These are phyloP conservation scores for Temnothorax longispinosus DNA, from an alignment of 1,140 invertebrate species.

Conservation along the genomic window DNA sequence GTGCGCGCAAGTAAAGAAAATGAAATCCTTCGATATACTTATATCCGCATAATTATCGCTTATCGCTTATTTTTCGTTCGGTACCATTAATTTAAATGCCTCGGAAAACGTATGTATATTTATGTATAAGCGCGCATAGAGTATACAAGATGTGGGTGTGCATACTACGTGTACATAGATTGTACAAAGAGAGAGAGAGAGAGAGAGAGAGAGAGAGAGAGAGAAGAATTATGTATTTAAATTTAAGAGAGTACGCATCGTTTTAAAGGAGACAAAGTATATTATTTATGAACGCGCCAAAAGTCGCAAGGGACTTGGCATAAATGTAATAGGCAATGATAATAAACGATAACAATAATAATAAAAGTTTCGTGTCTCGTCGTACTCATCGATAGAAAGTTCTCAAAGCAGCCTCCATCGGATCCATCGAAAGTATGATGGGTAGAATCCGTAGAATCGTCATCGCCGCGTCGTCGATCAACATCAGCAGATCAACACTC, in stretches of 20 bases:
- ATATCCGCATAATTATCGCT: not conserved
- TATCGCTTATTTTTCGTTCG: slow-evolving; percentile 29
- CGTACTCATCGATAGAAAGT: not conserved
- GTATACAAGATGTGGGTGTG: slow-evolving; percentile 5
- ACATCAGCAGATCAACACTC: not conserved
- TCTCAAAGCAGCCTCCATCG: not conserved
- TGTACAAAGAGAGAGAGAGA: slow-evolving; percentile 78
- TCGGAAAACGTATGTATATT: slow-evolving; percentile 24
- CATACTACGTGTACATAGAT: slow-evolving; percentile 74
- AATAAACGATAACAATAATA: slow-evolving; percentile 58
- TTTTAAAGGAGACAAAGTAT: slow-evolving; percentile 70
- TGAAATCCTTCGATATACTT: not conserved
- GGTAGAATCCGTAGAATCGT: not conserved
- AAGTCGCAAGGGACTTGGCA: slow-evolving; percentile 64
- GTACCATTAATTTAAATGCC: slow-evolving; percentile 42
- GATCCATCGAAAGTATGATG: not conserved
- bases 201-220: slow-evolving; percentile 31
- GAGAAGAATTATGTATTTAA: slow-evolving; percentile 71
- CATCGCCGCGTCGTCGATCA: not conserved
- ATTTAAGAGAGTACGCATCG: slow-evolving; percentile 77
- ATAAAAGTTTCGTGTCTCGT: not conserved
- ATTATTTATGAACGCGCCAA: slow-evolving; percentile 77
- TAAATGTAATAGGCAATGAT: slow-evolving; percentile 65
- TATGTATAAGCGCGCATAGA: slow-evolving; percentile 4
- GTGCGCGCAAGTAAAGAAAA: slow-evolving; percentile 6